Conservation (phyloP, 2,113 vertebrate genomes). For the Isurus oxyrinchus region DNA sequence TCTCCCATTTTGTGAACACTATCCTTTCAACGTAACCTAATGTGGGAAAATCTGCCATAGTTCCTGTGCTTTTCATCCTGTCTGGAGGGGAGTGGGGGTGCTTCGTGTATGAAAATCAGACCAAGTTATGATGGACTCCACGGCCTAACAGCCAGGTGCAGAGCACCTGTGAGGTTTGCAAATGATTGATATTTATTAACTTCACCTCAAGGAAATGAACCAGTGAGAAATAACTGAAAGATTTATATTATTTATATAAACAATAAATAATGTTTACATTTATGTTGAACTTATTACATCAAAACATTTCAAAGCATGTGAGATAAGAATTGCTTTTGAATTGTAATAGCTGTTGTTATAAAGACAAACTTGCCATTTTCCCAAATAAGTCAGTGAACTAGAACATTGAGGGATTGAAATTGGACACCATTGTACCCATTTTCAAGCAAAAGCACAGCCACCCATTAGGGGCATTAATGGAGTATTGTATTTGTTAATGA, state of each 20-base stretch:
- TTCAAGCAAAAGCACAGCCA: neutral
- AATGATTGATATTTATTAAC: too few relatives aligned
- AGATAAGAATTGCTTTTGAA: neutral
- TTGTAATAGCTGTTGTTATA: neutral
- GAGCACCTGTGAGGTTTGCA: too few relatives aligned
- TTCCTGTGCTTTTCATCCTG: too few relatives aligned
- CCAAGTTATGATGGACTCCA: too few relatives aligned
- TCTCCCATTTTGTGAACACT: neutral
- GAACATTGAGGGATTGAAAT: neutral
- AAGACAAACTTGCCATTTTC: neutral
- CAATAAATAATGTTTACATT: neutral
- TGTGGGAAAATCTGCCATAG: neutral
- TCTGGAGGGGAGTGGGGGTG: too few relatives aligned
- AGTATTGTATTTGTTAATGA: neutral
- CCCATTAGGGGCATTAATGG: neutral
- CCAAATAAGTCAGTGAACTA: neutral
- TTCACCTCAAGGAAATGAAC: too few relatives aligned
- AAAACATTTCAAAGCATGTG: neutral
- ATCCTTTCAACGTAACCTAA: neutral
- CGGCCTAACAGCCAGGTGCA: too few relatives aligned
- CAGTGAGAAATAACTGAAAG: too few relatives aligned
- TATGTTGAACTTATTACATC: neutral
- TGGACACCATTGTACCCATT: neutral
- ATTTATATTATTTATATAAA: neutral
- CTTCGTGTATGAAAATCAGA: too few relatives aligned